Conservation (phyloP, 92 coral and sea anemone genomes). For the Phenganax stokvisi region DNA sequence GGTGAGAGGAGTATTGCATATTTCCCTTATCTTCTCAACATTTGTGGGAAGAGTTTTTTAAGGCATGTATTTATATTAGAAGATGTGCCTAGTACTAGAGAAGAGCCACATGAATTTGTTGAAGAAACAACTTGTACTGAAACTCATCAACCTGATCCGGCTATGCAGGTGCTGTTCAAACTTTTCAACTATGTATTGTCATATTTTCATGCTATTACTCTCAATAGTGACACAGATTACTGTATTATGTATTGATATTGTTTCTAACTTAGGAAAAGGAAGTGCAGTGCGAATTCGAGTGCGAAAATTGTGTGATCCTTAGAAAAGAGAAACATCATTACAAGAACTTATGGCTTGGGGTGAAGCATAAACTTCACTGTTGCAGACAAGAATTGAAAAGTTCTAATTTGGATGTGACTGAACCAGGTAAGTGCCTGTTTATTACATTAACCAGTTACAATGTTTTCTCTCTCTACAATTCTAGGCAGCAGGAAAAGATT, state of each 20-base stretch:
- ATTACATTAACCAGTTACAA: neutral
- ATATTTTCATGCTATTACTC: neutral
- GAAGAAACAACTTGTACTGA: neutral
- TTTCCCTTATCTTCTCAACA: too few relatives aligned
- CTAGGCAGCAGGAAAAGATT: neutral
- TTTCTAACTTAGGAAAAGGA: neutral
- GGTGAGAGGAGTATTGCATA: too few relatives aligned
- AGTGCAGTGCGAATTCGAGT: neutral
- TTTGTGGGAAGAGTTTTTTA: neutral
- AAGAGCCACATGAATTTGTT: neutral
- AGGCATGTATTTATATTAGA: neutral
- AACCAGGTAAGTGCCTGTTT: neutral
- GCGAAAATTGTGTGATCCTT: conserved; percentile 17
- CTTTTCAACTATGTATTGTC: too few relatives aligned
- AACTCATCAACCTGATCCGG: too few relatives aligned
- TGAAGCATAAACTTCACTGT: neutral
- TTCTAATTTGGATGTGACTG: neutral
- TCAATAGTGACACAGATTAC: neutral
- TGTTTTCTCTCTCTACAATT: neutral
- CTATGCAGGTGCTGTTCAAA: too few relatives aligned
- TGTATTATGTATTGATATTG: neutral
- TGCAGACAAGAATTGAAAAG: conserved; percentile 2
- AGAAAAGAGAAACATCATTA: neutral
- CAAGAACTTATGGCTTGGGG: conserved; percentile 17
- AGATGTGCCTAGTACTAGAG: neutral